A percentile compares a stretch with the other conserved stretches of the same genome.
Conservation (phyloP, 2,113 vertebrate genomes). For the Amblyornis subalaris region DNA sequence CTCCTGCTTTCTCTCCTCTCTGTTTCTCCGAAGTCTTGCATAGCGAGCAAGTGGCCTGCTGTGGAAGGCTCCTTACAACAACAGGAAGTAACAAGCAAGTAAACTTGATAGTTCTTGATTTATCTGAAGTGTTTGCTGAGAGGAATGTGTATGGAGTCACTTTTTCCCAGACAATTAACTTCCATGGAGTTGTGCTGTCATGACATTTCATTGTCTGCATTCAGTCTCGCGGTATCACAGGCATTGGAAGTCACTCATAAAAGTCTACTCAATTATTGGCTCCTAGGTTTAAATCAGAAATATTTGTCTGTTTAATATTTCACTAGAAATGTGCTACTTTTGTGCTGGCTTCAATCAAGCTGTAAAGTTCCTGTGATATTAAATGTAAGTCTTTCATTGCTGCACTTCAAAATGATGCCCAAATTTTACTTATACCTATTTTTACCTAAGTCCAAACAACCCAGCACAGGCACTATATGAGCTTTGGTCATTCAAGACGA, state of each 20-base stretch:
- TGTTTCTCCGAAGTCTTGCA: not conserved
- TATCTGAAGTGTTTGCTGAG: not conserved
- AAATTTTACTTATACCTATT: not conserved
- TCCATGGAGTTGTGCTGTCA: not conserved
- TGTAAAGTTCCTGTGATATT: not conserved
- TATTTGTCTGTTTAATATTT: not conserved
- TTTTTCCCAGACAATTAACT: not conserved
- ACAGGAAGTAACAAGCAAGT: not conserved
- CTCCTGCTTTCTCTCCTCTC: not conserved
- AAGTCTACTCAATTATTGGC: not conserved
- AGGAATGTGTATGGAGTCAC: not conserved
- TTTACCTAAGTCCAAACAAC: not conserved
- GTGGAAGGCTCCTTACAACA: not conserved
- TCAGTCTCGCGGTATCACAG: not conserved
- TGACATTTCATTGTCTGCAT: not conserved
- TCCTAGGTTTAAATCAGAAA: not conserved
- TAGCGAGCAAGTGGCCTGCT: not conserved
- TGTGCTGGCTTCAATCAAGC: not conserved
- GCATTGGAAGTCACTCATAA: not conserved
- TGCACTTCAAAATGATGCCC: not conserved
- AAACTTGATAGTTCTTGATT: not conserved
- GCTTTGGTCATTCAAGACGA: not conserved
- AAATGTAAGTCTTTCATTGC: not conserved
- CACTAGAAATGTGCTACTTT: not conserved
- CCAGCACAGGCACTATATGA: not conserved